A percentile compares a stretch with the other conserved stretches of the same genome.
These are phyloP conservation scores for Triops longicaudatus DNA, from an alignment of 1,140 invertebrate species.

Conservation along the genomic window DNA sequence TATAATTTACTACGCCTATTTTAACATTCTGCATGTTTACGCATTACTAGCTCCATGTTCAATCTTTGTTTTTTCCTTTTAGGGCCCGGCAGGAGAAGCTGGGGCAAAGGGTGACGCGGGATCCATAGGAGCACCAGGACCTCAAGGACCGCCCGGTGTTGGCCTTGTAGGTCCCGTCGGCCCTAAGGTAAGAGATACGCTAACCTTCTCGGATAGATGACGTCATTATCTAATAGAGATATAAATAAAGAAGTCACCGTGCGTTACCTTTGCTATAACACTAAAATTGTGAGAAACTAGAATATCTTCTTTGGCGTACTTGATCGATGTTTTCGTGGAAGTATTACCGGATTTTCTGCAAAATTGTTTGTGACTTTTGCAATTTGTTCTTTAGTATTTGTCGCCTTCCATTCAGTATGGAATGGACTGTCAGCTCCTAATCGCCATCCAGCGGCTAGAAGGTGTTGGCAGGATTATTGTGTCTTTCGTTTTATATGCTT, in stretches of 20 bases:
- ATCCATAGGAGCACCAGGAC: constrained; percentile 50
- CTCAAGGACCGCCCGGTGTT: constrained; percentile 32
- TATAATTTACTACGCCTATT: neutral
- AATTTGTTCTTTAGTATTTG: too few relatives aligned
- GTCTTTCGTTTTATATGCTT: too few relatives aligned
- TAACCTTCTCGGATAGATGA: neutral
- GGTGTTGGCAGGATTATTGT: too few relatives aligned
- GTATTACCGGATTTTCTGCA: too few relatives aligned
- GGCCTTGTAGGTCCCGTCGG: neutral
- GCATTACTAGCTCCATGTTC: neutral
- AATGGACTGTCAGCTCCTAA: too few relatives aligned
- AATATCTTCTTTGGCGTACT: too few relatives aligned
- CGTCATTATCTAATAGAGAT: too few relatives aligned
- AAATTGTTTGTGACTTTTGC: too few relatives aligned
- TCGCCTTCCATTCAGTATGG: too few relatives aligned
- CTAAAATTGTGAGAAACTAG: too few relatives aligned
- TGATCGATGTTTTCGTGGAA: too few relatives aligned
- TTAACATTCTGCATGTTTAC: neutral
- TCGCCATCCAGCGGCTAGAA: too few relatives aligned
- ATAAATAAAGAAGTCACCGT: neutral
- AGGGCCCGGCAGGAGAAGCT: constrained; percentile 57
- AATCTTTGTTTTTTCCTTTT: neutral
- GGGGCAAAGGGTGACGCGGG: constrained; percentile 56
- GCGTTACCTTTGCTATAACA: neutral
- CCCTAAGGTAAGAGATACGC: neutral